Evolutionary conservation across 2,113 vertebrate genomes (phyloP).

Genomic region (Periophthalmus modestus): DNA sequence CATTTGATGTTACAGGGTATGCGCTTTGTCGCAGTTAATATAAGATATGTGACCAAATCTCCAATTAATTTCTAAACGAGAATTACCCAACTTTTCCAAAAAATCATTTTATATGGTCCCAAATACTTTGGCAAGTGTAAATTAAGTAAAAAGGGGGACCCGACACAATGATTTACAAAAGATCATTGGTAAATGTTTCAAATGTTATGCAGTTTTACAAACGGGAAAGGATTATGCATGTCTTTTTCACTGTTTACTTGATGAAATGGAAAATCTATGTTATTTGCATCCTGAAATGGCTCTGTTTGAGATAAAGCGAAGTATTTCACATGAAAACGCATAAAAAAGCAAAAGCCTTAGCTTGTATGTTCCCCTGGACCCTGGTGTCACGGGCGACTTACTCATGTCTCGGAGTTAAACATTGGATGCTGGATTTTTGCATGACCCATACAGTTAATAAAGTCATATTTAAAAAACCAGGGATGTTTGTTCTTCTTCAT

Average conservation of each 20-base stretch:
- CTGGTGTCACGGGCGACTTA: slow-evolving; percentile 83
- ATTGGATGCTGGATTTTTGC: slow-evolving; percentile 99
- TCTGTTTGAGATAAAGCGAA: slow-evolving; percentile 72
- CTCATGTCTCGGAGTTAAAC: slow-evolving; percentile 87
- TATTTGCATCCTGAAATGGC: slow-evolving; percentile 84
- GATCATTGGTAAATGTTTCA: slow-evolving; percentile 53
- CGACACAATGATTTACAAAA: slow-evolving; percentile 24
- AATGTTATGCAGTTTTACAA: slow-evolving; percentile 82
- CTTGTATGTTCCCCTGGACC: slow-evolving; percentile 89
- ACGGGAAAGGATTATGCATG: slow-evolving; percentile 86
- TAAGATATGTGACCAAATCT: slow-evolving; percentile 44
- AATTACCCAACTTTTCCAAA: slow-evolving; percentile 16
- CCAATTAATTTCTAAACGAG: background rate
- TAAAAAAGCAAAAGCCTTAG: slow-evolving; percentile 81
- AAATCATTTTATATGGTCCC: background rate
- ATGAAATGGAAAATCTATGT: slow-evolving; percentile 78
- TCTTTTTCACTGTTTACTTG: slow-evolving; percentile 88
- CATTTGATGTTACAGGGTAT: slow-evolving; percentile 30
- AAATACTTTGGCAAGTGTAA: slow-evolving; percentile 41
- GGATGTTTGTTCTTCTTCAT: slow-evolving; percentile 90
- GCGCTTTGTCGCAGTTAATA: slow-evolving; percentile 25
- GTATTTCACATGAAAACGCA: slow-evolving; percentile 70
- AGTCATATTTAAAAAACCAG: slow-evolving; percentile 83
- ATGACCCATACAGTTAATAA: slow-evolving; percentile 96
- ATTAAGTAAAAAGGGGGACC: slow-evolving; percentile 16